phyloP scores from a whole-genome alignment of 2,113 vertebrate genomes.

The Lates calcarifer region DNA sequence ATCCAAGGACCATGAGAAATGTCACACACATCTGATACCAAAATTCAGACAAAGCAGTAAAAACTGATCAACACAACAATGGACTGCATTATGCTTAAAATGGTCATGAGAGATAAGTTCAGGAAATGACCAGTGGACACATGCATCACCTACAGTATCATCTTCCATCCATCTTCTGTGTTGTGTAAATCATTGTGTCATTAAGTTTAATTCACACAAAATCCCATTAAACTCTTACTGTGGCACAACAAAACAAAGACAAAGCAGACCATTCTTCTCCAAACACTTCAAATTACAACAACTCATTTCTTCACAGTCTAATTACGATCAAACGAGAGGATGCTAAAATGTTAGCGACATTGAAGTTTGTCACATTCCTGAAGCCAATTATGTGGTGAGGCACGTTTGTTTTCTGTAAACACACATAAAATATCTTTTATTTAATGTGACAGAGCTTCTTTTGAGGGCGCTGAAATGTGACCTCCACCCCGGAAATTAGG shows the following conservation, averaged over 20 bases:
- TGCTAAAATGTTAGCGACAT: not conserved
- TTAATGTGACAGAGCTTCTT: constrained; percentile 16
- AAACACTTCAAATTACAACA: not conserved
- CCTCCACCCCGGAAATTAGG: constrained; percentile 37
- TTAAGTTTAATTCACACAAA: not conserved
- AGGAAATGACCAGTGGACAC: not conserved
- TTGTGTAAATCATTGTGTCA: no score
- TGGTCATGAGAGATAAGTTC: not conserved
- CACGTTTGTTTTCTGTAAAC: constrained; percentile 55
- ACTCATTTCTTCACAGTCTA: not conserved
- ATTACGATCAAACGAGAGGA: constrained; percentile 8
- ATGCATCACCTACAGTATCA: constrained; percentile 5
- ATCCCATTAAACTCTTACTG: no score
- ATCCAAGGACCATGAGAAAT: constrained; percentile 26
- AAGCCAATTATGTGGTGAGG: not conserved
- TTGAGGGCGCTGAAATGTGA: constrained; percentile 25
- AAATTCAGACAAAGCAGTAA: constrained; percentile 38
- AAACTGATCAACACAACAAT: constrained; percentile 18
- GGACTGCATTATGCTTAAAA: constrained; percentile 14
- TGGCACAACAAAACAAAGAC: not conserved
- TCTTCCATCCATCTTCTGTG: no score
- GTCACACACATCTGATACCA: constrained; percentile 34
- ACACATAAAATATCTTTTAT: constrained; percentile 40
- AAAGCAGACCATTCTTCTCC: constrained; percentile 16
- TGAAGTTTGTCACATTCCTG: constrained; percentile 34